These are phyloP conservation scores for Chromoteleia sp. DNA, from an alignment of 2,888 invertebrate species.

Conservation along the genomic window DNA sequence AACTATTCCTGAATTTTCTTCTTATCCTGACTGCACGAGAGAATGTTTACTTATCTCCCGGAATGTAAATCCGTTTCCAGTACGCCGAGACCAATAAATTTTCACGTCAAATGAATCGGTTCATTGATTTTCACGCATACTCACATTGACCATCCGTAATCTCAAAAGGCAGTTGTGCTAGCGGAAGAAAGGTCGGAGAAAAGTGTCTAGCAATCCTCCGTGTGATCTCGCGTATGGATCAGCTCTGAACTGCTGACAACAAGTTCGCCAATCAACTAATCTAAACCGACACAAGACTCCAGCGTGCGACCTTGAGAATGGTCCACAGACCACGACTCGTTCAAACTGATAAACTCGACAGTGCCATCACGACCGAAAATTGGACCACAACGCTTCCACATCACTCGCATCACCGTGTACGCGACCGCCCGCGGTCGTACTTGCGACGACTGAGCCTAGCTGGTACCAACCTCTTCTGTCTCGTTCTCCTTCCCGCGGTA, in stretches of 20 bases:
- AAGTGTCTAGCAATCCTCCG: constrained; percentile 25
- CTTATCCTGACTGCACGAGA: neutral
- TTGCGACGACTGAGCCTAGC: constrained; percentile 44
- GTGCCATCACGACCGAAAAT: constrained; percentile 35
- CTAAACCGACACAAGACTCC: constrained; percentile 3
- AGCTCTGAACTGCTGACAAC: constrained; percentile 27
- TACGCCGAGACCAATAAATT: neutral
- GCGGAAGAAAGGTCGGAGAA: constrained; percentile 41
- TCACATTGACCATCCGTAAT: constrained; percentile 69
- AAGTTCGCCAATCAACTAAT: constrained; percentile 9
- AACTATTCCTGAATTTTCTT: neutral
- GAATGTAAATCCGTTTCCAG: constrained; percentile 16
- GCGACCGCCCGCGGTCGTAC: constrained; percentile 49
- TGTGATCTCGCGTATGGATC: constrained; percentile 24
- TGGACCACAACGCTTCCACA: constrained; percentile 58
- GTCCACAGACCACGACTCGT: constrained; percentile 23
- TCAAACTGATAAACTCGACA: constrained; percentile 14
- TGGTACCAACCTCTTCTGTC: constrained; percentile 45
- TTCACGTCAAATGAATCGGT: constrained; percentile 8
- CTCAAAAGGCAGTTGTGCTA: constrained; percentile 25
- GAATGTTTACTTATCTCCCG: neutral
- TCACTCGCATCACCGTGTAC: constrained; percentile 58
- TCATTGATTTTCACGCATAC: constrained; percentile 32
- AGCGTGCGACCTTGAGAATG: constrained; percentile 17
- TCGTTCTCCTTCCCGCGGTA: constrained; percentile 68